These are phyloP conservation scores for Protophormia terraenovae DNA, from an alignment of 2,888 invertebrate species.

Conservation along the genomic window DNA sequence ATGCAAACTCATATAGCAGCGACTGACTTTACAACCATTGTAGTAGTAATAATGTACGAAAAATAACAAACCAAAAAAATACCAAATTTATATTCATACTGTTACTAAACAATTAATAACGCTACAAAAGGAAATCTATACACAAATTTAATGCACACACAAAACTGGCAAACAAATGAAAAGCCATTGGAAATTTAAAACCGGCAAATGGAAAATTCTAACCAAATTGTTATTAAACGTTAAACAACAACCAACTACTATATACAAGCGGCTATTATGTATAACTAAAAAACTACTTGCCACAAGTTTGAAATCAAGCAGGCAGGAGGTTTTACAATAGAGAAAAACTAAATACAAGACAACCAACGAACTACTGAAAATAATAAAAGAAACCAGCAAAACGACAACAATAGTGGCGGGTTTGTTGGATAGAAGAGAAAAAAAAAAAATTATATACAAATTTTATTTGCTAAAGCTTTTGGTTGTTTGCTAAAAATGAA, in stretches of 20 bases:
- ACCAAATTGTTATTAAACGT: slow-evolving; percentile 66
- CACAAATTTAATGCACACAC: slow-evolving; percentile 24
- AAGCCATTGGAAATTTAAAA: slow-evolving; percentile 58
- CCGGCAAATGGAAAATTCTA: slow-evolving; percentile 61
- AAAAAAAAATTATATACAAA: not conserved
- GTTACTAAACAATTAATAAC: slow-evolving; percentile 63
- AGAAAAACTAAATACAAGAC: slow-evolving; percentile 8
- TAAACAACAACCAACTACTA: not conserved
- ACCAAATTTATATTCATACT: slow-evolving; percentile 57
- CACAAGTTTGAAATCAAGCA: slow-evolving; percentile 43
- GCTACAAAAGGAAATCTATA: slow-evolving; percentile 56
- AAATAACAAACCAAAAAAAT: not conserved
- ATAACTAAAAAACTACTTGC: slow-evolving; percentile 30
- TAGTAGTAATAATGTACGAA: not conserved
- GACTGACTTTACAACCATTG: not conserved
- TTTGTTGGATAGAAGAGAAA: not conserved
- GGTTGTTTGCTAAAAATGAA: slow-evolving; percentile 40
- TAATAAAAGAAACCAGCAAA: slow-evolving; percentile 44
- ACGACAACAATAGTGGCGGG: slow-evolving; percentile 34
- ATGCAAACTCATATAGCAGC: not conserved
- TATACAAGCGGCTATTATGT: not conserved
- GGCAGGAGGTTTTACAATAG: too few relatives aligned
- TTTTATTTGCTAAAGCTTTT: slow-evolving; percentile 48
- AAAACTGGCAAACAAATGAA: slow-evolving; percentile 7
- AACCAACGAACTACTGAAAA: slow-evolving; percentile 24